A percentile compares a stretch with the other conserved stretches of the same genome.
phyloP scores from a whole-genome alignment of 2,888 invertebrate genomes.

The Drosophila helvetica region DNA sequence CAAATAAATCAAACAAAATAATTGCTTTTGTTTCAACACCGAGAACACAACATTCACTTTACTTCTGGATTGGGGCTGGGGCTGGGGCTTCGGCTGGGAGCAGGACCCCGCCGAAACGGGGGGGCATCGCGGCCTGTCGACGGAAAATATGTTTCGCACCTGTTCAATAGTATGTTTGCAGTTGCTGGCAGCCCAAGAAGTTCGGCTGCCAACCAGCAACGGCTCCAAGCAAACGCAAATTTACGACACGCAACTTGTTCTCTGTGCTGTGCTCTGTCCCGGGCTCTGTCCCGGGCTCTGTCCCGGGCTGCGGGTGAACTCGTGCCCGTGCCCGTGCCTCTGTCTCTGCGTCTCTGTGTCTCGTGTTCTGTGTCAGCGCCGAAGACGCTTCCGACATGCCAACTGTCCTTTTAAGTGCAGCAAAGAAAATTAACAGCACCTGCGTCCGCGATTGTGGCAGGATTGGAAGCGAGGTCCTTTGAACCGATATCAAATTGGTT shows the following conservation, averaged over 20 bases:
- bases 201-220: constrained; percentile 20
- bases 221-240: constrained; percentile 52
- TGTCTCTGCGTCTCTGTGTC: background rate
- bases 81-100: background rate
- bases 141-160: constrained; percentile 62
- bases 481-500: constrained; percentile 10
- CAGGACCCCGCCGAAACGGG: background rate
- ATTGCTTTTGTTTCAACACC: constrained; percentile 73
- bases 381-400: constrained; percentile 67
- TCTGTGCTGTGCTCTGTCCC: background rate
- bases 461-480: constrained; percentile 14
- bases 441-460: constrained; percentile 35
- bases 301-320: constrained; percentile 63
- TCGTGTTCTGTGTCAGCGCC: constrained; percentile 49
- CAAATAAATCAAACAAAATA: constrained; percentile 77
- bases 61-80: constrained; percentile 8
- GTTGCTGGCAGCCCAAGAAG: constrained; percentile 28
- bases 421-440: constrained; percentile 49
- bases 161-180: constrained; percentile 53
- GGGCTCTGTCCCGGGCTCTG: background rate
- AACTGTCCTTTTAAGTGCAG: constrained; percentile 66
- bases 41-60: constrained; percentile 56
- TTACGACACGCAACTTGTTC: constrained; percentile 72
- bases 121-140: constrained; percentile 14
- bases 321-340: background rate